A percentile compares a stretch with the other conserved stretches of the same genome.
Conservation (phyloP, 2,888 invertebrate species). For the Drosophila siamana region DNA sequence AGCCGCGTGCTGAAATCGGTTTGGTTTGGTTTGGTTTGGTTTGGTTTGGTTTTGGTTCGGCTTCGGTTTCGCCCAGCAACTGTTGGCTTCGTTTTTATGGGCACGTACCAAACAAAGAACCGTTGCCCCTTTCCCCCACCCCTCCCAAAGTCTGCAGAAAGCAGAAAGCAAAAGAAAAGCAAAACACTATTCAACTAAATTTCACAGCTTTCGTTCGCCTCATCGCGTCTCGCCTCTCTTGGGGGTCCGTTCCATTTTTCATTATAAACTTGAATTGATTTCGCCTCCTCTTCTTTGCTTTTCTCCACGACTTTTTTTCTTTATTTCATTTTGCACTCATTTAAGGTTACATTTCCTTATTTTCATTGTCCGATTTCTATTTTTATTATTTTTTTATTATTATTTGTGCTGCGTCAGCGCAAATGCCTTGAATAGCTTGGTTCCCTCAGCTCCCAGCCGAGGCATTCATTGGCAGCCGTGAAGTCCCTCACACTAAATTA, state of each 20-base stretch:
- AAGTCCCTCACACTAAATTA: background rate
- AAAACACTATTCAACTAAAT: conserved; percentile 36
- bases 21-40: conserved; percentile 11
- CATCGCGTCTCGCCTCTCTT: background rate
- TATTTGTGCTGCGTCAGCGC: conserved; percentile 33
- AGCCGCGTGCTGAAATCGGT: conserved; percentile 56
- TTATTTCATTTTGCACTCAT: conserved; percentile 42
- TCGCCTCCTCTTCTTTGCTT: conserved; percentile 7
- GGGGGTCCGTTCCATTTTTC: conserved; percentile 41
- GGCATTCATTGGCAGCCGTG: background rate
- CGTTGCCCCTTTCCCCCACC: conserved; percentile 1
- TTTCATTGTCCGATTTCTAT: conserved; percentile 39
- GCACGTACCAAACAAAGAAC: conserved; percentile 61
- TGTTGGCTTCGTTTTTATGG: conserved; percentile 51
- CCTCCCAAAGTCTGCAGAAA: background rate
- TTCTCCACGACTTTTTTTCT: background rate
- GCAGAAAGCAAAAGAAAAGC: conserved; percentile 26
- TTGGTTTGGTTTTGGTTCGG: conserved; percentile 17
- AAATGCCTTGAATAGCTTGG: conserved; percentile 8
- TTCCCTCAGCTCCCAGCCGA: background rate
- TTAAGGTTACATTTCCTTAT: conserved; percentile 39
- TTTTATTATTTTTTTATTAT: conserved; percentile 3
- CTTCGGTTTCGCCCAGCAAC: conserved; percentile 25
- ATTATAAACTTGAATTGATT: conserved; percentile 53
- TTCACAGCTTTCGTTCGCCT: conserved; percentile 11